Conservation (phyloP, 2,113 vertebrate species). For the Bubalus kerabau region DNA sequence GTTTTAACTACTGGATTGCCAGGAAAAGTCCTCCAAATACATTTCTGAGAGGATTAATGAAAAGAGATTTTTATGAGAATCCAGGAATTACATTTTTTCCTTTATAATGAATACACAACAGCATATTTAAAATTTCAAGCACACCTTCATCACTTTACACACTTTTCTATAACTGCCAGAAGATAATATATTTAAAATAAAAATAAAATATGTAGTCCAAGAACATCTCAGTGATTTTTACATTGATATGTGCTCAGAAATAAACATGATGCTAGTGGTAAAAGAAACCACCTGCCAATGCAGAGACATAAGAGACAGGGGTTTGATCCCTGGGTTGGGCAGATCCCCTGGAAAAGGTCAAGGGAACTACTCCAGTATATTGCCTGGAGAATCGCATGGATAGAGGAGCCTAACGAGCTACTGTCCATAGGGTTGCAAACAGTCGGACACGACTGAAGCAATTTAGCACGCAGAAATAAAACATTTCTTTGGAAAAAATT, state of each 20-base stretch:
- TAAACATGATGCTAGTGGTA: background rate
- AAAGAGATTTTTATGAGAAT: background rate
- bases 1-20: background rate
- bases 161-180: background rate
- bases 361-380: background rate
- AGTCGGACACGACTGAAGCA: background rate
- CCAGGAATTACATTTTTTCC: background rate
- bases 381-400: background rate
- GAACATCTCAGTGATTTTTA: background rate
- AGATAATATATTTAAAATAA: background rate
- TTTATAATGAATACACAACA: background rate
- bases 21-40: background rate
- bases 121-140: background rate
- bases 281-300: background rate
- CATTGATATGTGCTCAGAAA: background rate
- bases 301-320: background rate
- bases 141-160: background rate
- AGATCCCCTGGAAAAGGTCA: background rate
- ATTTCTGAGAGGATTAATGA: background rate
- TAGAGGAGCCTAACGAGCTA: background rate
- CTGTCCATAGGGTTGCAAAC: background rate
- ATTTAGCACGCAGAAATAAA: background rate
- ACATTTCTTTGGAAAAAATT: background rate
- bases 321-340: background rate
- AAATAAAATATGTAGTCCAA: background rate